Evolutionary conservation across 1,140 invertebrate genomes (phyloP), one percentile per base, ranked within the genome.

Genomic region (Varroa destructor): DNA sequence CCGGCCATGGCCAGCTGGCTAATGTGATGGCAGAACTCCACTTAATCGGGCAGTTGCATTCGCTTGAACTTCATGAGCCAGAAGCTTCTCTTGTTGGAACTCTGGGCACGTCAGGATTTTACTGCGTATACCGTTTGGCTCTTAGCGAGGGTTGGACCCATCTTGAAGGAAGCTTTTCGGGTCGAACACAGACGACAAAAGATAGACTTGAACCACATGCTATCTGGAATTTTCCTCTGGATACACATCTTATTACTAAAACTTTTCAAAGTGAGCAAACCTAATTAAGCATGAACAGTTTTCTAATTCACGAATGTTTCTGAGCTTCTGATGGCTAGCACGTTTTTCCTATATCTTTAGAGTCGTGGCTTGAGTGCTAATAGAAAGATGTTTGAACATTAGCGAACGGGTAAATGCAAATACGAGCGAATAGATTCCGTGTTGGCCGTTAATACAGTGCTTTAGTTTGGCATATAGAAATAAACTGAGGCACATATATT

Each of bases 21-120:
- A 3, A 51, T 51, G 46, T 8, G 61, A 67, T 67, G 61, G 61
- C 61, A 40, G 61, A 67, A 40, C 61, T 67, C 61, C 61, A 67
- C 40, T 3, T 67, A 40, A 67, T 67, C 46, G 61, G 61, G 14
- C 61, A 67, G 8, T 14, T 67, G 2, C 12, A 67, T 3, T 67
- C 61, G 40, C 46, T 67, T 40, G 61, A 67, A 40, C 40, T 67
- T 12, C 61, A 67, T 14, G 61, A 67, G 46, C 40, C 61, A 4
- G 36, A 10, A 14, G 46, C 40, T 14, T 12, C 40, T 40, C 10
- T 46, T 8, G 61, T 37, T 1, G 40, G 40, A 3, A 51, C 46
- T 8, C 46, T 51, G 4, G 46, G 46, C 3, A 51, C 46, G 8
- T 51, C 46, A 8, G 46, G 46, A 51, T 67, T 67, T 40, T 40